Conservation (phyloP, 2,888 invertebrate species). For the Physocephala rufipes region DNA sequence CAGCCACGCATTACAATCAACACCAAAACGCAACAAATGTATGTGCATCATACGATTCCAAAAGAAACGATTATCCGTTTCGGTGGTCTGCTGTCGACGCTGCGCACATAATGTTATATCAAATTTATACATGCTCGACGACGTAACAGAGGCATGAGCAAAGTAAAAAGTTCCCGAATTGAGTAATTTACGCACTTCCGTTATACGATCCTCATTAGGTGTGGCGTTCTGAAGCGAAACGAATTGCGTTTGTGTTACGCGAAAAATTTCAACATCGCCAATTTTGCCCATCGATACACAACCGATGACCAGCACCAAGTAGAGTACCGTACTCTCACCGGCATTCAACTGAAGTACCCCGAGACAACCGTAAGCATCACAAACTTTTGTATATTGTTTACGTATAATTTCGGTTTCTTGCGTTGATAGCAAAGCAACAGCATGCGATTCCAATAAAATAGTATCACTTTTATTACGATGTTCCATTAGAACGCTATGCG, state of each 20-base stretch:
- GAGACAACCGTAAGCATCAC: constrained; percentile 95
- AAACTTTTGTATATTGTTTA: constrained; percentile 87
- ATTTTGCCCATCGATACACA: constrained; percentile 97
- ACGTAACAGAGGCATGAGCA: constrained; percentile 67
- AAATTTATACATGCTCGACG: constrained; percentile 68
- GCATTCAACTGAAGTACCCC: constrained; percentile 91
- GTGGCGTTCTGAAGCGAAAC: constrained; percentile 82
- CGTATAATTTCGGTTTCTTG: constrained; percentile 91
- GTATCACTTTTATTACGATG: constrained; percentile 87
- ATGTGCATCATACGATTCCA: constrained; percentile 98
- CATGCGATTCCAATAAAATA: constrained; percentile 90
- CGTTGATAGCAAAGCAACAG: constrained; percentile 74
- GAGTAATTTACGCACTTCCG: constrained; percentile 82
- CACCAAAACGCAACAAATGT: constrained; percentile 89
- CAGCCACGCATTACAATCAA: constrained; percentile 91
- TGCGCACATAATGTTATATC: constrained; percentile 96
- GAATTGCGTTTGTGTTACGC: constrained; percentile 92
- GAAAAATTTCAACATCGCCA: constrained; percentile 92
- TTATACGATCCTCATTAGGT: constrained; percentile 71
- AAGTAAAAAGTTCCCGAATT: constrained; percentile 99
- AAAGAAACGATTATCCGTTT: constrained; percentile 95
- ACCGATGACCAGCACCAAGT: constrained; percentile 92
- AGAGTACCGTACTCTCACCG: constrained; percentile 84
- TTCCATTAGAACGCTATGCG: constrained; percentile 90
- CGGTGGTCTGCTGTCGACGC: constrained; percentile 79